These are phyloP conservation scores for Pituophis catenifer DNA, from an alignment of 2,113 vertebrate species.

Conservation along the genomic window DNA sequence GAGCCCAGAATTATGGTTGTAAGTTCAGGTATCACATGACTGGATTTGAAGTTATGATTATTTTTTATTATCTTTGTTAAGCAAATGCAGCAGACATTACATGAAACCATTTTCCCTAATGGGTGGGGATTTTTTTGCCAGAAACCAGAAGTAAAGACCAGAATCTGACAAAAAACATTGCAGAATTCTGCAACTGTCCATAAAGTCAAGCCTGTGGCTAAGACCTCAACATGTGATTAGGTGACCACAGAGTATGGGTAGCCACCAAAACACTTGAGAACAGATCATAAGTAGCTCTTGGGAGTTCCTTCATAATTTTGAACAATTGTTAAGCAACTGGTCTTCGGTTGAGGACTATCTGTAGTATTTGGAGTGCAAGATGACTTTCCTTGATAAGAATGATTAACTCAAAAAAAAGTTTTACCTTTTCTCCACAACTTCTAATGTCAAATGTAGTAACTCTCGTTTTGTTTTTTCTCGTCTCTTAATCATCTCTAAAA, in stretches of 20 bases:
- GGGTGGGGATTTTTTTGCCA: neutral
- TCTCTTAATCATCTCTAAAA: constrained; percentile 94
- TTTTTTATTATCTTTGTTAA: neutral
- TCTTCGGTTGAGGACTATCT: neutral
- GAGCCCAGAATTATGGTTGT: neutral
- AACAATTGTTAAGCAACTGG: neutral
- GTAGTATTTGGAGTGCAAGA: neutral
- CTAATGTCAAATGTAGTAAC: constrained; percentile 88
- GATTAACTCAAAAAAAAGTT: neutral
- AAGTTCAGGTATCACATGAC: neutral
- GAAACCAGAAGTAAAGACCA: neutral
- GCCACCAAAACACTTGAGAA: neutral
- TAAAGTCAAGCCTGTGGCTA: neutral
- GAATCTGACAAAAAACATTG: neutral
- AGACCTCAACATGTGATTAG: neutral
- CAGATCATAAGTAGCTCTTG: neutral
- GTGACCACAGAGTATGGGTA: neutral
- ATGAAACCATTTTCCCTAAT: neutral
- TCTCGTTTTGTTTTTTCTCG: constrained; percentile 90
- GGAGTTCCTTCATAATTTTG: neutral
- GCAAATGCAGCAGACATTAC: neutral
- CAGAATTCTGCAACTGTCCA: neutral
- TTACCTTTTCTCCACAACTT: constrained; percentile 92
- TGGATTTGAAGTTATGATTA: neutral
- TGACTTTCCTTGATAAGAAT: neutral